Percentiles rank a stretch among this genome's conserved stretches.
Evolutionary conservation across 2,113 vertebrate genomes (phyloP).

Genomic region (Barnardius zonarius): DNA sequence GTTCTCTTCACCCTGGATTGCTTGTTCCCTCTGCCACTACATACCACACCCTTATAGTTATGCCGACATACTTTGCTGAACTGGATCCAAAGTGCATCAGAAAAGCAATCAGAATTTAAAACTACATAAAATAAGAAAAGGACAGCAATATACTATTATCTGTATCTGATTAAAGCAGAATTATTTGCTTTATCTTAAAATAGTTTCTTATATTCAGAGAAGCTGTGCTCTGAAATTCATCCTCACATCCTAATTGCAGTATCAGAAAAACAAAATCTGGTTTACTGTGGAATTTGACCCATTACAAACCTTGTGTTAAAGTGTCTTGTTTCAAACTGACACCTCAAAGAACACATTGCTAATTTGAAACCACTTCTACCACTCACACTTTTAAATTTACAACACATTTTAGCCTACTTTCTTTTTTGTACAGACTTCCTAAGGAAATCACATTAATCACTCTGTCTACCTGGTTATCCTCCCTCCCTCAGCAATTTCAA

Average conservation of each 20-base stretch:
- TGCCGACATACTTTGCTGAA: not conserved
- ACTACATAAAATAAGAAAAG: not conserved
- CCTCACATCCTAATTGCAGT: not conserved
- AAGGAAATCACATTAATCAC: not conserved
- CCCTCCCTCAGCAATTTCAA: not conserved
- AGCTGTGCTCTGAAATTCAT: not conserved
- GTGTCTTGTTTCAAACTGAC: not conserved
- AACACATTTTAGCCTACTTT: not conserved
- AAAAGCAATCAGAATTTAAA: not conserved
- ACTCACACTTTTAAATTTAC: not conserved
- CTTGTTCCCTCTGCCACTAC: not conserved
- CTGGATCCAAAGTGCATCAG: not conserved
- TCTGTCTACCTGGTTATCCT: not conserved
- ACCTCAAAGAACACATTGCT: not conserved
- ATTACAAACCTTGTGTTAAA: not conserved
- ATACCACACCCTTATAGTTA: not conserved
- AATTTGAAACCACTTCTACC: not conserved
- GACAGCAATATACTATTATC: not conserved
- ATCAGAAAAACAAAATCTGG: not conserved
- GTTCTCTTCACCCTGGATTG: not conserved
- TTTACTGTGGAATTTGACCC: not conserved
- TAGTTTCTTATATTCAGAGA: not conserved
- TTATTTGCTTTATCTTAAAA: not conserved
- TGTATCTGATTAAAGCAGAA: not conserved
- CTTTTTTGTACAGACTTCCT: not conserved